Evolutionary conservation across 2,888 invertebrate genomes (phyloP), one percentile per base, ranked within the genome.

Genomic region (Drosophila monieri): DNA sequence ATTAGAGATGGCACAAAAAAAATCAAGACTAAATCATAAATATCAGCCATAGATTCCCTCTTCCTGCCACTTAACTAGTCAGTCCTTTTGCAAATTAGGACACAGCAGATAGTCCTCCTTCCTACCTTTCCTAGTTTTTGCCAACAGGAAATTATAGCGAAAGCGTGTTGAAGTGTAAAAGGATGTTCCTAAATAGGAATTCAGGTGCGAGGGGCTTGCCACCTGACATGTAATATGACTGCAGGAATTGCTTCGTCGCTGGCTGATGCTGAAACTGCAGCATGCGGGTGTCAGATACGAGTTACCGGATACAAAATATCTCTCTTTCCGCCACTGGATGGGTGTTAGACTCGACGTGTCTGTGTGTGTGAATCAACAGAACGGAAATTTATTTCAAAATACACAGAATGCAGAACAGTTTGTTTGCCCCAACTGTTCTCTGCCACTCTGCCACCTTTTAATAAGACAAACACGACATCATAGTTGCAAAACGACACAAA

Each of bases 321-420:
- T 30, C 15, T 49, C 30, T 9, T 18, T 15, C 18, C n/a, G 39
- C 15, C 39, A 3, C 14, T 8, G 27, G 14, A 6, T 30, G 41
- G 53, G 21, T 23, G 5, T 5, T 23, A 23, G 21, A 23, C 21
- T 23, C 21, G 21, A 23, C 4, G 3, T 21, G 21, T 21, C 3
- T 23, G 48, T 57, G 53, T 46, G 47, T 67, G 61, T 69, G 59
- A 87, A 81, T 87, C 88, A 85, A 85, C 83, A 77, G 47, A 74
- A 81, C 83, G 88, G 84, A 88, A 84, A 84, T 88, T 85, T 81
- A 85, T 83, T 85, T 85, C 79, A 69, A 84, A 85, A 85, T 81
- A 74, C 76, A 62, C 65, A 32, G 12, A 27, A 27, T 27, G 27
- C 27, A 25, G 25, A n/a, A n/a, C n/a, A n/a, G n/a, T 23, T 4